Evolutionary conservation across 2,113 vertebrate genomes (phyloP).

Genomic region (Zosterops borbonicus): DNA sequence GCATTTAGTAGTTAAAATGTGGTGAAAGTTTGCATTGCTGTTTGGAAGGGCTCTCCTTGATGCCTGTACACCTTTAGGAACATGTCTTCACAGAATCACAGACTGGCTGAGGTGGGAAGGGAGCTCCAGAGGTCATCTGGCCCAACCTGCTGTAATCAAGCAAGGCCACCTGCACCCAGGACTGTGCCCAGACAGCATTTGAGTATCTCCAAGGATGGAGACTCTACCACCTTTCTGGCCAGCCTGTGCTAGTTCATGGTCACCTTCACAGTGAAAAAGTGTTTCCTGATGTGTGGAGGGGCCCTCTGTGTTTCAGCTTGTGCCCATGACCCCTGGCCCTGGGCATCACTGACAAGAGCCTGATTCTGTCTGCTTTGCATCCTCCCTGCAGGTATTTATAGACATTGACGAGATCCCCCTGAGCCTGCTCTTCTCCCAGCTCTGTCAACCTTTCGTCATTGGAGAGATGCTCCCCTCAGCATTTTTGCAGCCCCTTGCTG

Average conservation of each 20-base stretch:
- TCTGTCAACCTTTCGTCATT: neutral
- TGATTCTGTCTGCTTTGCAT: fast-evolving
- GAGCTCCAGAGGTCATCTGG: neutral
- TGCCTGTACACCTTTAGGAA: neutral
- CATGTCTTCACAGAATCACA: neutral
- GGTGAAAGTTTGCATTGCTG: neutral
- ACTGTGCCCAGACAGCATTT: fast-evolving
- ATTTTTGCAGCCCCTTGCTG: neutral
- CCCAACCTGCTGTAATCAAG: neutral
- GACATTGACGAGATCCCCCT: neutral
- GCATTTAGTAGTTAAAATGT: neutral
- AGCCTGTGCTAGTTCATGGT: neutral
- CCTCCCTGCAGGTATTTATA: neutral
- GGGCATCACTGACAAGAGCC: neutral
- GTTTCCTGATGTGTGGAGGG: neutral
- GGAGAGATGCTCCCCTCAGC: neutral
- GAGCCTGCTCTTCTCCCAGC: neutral
- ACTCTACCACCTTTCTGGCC: neutral
- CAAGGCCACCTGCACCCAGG: neutral
- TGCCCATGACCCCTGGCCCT: neutral
- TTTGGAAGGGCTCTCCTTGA: neutral
- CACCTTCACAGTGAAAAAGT: neutral
- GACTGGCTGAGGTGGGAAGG: neutral
- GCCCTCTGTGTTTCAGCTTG: neutral
- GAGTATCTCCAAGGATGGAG: neutral